Percentiles rank a stretch among this genome's conserved stretches.
phyloP scores from a whole-genome alignment of 2,888 invertebrate genomes.

The Endotricha flammealis region DNA sequence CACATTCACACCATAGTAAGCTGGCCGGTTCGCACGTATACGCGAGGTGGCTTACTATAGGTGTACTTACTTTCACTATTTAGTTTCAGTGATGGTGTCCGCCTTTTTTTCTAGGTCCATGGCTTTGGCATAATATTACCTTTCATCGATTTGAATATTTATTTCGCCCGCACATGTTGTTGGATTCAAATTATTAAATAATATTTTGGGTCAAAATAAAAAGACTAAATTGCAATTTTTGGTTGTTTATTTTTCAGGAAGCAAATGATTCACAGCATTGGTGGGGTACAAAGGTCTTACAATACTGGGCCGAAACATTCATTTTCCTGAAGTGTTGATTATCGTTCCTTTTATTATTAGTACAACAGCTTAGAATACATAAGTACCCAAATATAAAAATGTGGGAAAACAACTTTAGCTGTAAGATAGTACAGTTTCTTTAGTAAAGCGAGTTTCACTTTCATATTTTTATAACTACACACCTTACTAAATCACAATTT shows the following conservation, averaged over 20 bases:
- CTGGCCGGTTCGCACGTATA: too few relatives aligned
- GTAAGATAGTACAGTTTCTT: slow-evolving; percentile 58
- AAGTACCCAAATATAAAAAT: slow-evolving; percentile 73
- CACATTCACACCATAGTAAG: too few relatives aligned
- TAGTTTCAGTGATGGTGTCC: too few relatives aligned
- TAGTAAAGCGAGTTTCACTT: slow-evolving; percentile 68
- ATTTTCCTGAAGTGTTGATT: slow-evolving; percentile 54
- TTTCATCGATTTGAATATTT: too few relatives aligned
- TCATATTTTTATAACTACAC: slow-evolving; percentile 59
- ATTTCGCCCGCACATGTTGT: too few relatives aligned
- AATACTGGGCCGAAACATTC: slow-evolving; percentile 70
- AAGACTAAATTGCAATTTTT: slow-evolving; percentile 54
- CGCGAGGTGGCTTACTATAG: too few relatives aligned
- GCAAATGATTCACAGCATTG: slow-evolving; percentile 78
- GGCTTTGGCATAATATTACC: too few relatives aligned
- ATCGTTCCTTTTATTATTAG: slow-evolving; percentile 49
- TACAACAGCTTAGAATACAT: slow-evolving; percentile 70
- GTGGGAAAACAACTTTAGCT: slow-evolving; percentile 66
- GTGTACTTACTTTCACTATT: too few relatives aligned
- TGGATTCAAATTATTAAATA: neutral
- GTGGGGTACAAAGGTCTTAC: slow-evolving; percentile 73
- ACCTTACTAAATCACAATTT: slow-evolving; percentile 75
- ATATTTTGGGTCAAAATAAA: slow-evolving; percentile 17
- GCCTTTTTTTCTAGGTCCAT: too few relatives aligned
- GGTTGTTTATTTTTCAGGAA: slow-evolving; percentile 77